These are phyloP conservation scores for Eumerus sabulonum DNA, from an alignment of 2,888 invertebrate species.

Conservation along the genomic window DNA sequence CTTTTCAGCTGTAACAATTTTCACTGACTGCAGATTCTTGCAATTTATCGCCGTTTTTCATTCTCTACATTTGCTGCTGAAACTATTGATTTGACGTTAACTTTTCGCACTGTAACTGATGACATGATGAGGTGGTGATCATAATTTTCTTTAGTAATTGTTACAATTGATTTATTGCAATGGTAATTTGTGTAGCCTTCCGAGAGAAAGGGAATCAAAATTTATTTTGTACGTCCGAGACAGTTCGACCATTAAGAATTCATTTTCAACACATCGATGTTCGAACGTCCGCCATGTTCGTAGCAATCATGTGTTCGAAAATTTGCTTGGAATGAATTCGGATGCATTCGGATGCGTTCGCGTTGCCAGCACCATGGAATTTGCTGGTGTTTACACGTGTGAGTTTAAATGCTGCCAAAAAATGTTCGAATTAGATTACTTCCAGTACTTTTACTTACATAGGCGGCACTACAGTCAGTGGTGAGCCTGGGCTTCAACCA, in stretches of 20 bases:
- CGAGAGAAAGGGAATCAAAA: slow-evolving; percentile 46
- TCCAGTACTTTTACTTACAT: too few relatives aligned
- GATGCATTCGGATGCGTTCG: slow-evolving; percentile 14
- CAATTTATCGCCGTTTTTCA: slow-evolving; percentile 49
- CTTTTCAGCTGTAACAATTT: slow-evolving; percentile 48
- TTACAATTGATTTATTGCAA: slow-evolving; percentile 42
- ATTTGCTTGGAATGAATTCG: slow-evolving; percentile 22
- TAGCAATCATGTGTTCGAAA: slow-evolving; percentile 50
- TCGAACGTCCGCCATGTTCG: slow-evolving; percentile 57
- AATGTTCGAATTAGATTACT: too few relatives aligned
- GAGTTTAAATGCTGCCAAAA: too few relatives aligned
- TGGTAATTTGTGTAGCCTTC: slow-evolving; percentile 49
- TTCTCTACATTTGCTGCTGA: slow-evolving; percentile 25
- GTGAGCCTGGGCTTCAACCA: too few relatives aligned
- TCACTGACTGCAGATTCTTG: slow-evolving; percentile 56
- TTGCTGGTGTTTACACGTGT: neutral
- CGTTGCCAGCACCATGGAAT: slow-evolving; percentile 2
- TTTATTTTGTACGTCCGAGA: slow-evolving; percentile 64
- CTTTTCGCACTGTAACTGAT: slow-evolving; percentile 30
- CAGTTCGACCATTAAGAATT: slow-evolving; percentile 62
- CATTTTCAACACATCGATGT: slow-evolving; percentile 63
- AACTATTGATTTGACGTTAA: slow-evolving; percentile 12
- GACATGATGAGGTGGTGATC: slow-evolving; percentile 36
- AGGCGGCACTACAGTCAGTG: too few relatives aligned
- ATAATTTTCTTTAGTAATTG: slow-evolving; percentile 27